Base-by-base conservation (phyloP, 2,113 vertebrate species). In the Alosa alosa region DNA sequence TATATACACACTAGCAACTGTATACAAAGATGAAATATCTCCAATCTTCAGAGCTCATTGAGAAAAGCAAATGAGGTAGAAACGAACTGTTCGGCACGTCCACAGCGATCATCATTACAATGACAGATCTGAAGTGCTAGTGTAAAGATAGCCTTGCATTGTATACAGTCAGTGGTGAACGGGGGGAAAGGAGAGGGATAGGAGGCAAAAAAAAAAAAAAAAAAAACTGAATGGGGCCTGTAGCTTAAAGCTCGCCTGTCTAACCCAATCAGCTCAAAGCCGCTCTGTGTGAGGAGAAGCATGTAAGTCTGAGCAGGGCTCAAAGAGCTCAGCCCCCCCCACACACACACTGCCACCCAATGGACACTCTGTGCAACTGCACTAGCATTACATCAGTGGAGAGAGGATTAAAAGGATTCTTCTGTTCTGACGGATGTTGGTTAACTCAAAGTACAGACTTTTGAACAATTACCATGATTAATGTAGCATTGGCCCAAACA, bases 321-420 rank as follows among this genome's bases (percentile, higher is more conserved):
- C n/a, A 36, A 1, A 36, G 64, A 31, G 25, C 64, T 36, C 72
- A 78, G 36, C 64, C 87, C 89, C 82, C 88, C 90, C 92, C 41
- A 44, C 92, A 90, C 90, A 87, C 36, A 90, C 83, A 91, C 90
- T 94, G 95, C 95, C 95, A 94, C 92, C 95, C 85, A 64, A 93
- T 95, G 95, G 95, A 92, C 90, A 86, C 20, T 22, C 44, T 49
- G 84, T 7, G 78, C 20, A 91, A 89, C n/a, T 60, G 83, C 81
- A 50, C 55, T 7, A 9, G 17, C 84, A 75, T 81, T 86, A 86
- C 86, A 82, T 78, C 72, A 78, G 36, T 39, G 72, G 36, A 78
- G 31, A 75, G 72, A 31, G 15, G 72, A 78, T 36, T 39, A 78
- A 78, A 39, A 15, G 72, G 72, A 11, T 39, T 31, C 72, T 39